Evolutionary conservation across 2,888 invertebrate genomes (phyloP), one percentile per base, ranked within the genome.

Genomic region (Pegoplata infirma): DNA sequence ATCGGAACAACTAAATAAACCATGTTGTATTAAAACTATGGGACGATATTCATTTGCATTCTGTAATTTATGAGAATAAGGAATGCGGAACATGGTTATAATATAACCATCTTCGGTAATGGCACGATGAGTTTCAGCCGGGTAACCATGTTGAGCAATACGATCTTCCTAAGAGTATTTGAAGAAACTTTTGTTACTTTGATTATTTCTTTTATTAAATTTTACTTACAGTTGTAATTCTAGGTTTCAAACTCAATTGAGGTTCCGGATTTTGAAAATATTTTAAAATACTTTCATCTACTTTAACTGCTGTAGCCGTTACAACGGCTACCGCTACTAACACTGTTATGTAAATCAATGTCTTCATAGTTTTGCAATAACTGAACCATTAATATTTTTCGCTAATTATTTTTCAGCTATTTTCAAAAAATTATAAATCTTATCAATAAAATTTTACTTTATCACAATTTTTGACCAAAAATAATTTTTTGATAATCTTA

Each of bases 11-110:
- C 12, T 12, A 3, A 36, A 12, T 4, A 88, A 28, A 0, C 88
- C 88, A 51, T 88, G 88, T 63, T 96, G 96, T 25, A 88, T 69
- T 93, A 87, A 69, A 0, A 84, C 87, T 21, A 84, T 80, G 0
- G 87, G 87, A 3, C 85, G 84, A 71, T 85, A 32, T 84, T 80
- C 7, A 84, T 51, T 59, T 85, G 85, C 21, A 6, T 36, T 14
- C n/a, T 67, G 61, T 14, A 72, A 68, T n/a, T n/a, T n/a, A n/a
- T n/a, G 90, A 2, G 74, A 75, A 58, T 61, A 61, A 69, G 88
- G 84, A 55, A 88, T 88, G 3, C 88, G 86, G 76, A 87, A 87
- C 3, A 84, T 71, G 0, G 84, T 84, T 1, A 88, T 25, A 3
- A 86, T 61, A 49, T 88, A 88, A 8, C 86, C 86, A 79, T 88